Evolutionary conservation across 1,140 invertebrate genomes (phyloP).

Genomic region (Pseudomyrmex gracilis): DNA sequence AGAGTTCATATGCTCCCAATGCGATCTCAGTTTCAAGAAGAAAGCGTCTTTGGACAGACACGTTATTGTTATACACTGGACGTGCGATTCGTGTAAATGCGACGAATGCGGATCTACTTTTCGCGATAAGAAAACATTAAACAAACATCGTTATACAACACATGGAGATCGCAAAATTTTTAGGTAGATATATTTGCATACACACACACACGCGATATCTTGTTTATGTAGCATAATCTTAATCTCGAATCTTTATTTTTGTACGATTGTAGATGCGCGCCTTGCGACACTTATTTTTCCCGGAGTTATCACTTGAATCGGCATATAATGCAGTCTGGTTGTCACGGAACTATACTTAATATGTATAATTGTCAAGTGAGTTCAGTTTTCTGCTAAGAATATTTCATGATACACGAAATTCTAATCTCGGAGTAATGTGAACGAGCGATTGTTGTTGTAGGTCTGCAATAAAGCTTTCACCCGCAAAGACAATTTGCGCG

Average conservation of each 20-base stretch:
- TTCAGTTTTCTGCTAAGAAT: background rate
- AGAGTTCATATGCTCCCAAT: slow-evolving; percentile 84
- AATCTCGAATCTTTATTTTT: background rate
- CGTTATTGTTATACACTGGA: slow-evolving; percentile 84
- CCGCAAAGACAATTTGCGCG: slow-evolving; percentile 91
- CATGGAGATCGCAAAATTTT: slow-evolving; percentile 79
- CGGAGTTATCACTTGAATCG: slow-evolving; percentile 91
- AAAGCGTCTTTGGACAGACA: slow-evolving; percentile 85
- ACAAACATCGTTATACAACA: slow-evolving; percentile 85
- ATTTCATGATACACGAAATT: background rate
- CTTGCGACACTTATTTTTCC: slow-evolving; percentile 89
- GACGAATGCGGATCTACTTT: slow-evolving; percentile 85
- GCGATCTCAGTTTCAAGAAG: slow-evolving; percentile 85
- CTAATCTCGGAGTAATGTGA: background rate
- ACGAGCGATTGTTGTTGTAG: slow-evolving; percentile 79
- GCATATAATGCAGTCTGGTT: slow-evolving; percentile 91
- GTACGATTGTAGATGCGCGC: slow-evolving; percentile 84
- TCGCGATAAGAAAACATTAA: slow-evolving; percentile 85
- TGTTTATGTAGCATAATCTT: background rate
- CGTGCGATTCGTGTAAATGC: slow-evolving; percentile 83
- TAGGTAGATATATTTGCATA: slow-evolving; percentile 76
- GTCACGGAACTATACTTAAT: slow-evolving; percentile 88
- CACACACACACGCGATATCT: background rate
- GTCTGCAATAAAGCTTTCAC: slow-evolving; percentile 91
- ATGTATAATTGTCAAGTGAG: slow-evolving; percentile 88